Percentiles rank a stretch among this genome's conserved stretches.
Evolutionary conservation across 2,797 vertebrate species (phyloP).

Genomic region (Darevskia mixta): DNA sequence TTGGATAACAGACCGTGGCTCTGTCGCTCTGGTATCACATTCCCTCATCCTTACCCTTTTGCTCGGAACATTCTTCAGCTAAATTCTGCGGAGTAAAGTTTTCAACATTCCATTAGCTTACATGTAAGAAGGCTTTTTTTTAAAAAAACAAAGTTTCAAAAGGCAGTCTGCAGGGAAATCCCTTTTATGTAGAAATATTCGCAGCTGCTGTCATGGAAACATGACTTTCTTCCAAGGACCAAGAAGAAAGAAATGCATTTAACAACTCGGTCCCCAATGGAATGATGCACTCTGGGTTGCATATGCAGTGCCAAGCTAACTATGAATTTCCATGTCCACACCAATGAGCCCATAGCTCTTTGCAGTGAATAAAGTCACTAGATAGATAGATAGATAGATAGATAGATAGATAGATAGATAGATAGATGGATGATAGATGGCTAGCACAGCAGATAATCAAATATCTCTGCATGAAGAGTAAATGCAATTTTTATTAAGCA

Average conservation of each 20-base stretch:
- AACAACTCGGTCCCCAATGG: conserved; percentile 18
- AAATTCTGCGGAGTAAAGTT: background rate
- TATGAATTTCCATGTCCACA: background rate
- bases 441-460: background rate
- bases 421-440: background rate
- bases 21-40: background rate
- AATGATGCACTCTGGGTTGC: conserved; percentile 11
- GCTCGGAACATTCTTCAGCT: background rate
- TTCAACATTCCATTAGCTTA: background rate
- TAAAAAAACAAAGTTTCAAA: background rate
- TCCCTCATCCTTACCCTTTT: accelerated
- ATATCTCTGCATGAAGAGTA: conserved; percentile 21
- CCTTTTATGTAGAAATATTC: conserved; percentile 6
- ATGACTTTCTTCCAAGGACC: conserved; percentile 4
- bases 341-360: conserved; percentile 8
- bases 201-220: conserved; percentile 36
- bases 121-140: accelerated
- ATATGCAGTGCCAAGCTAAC: conserved; percentile 23
- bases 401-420: too few relatives aligned
- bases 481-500: background rate
- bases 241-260: conserved; percentile 27
- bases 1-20: background rate
- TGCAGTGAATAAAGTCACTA: conserved; percentile 25
- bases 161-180: background rate
- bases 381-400: too few relatives aligned